Conservation (phyloP, 2,113 vertebrate genomes). For the Choloepus hoffmanni region DNA sequence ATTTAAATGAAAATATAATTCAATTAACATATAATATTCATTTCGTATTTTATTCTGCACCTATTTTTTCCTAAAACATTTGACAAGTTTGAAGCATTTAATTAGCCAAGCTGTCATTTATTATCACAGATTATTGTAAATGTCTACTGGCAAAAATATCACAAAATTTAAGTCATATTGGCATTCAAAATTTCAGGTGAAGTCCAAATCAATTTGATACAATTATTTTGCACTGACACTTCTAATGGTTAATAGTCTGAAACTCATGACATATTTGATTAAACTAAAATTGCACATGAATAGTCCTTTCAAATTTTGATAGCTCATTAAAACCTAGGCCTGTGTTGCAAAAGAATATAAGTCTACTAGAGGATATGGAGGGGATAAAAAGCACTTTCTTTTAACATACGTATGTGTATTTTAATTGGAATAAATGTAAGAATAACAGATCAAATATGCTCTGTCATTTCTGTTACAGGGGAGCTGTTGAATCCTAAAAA, state of each 20-base stretch:
- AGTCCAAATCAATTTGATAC: conserved; percentile 29
- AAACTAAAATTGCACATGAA: conserved; percentile 51
- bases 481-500: conserved; percentile 65
- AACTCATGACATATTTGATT: conserved; percentile 12
- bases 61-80: not conserved
- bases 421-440: conserved; percentile 73
- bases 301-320: conserved; percentile 21
- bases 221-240: not conserved
- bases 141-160: not conserved
- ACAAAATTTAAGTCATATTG: conserved; percentile 2
- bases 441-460: conserved; percentile 73
- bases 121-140: not conserved
- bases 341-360: not conserved
- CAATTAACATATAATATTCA: not conserved
- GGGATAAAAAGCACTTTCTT: conserved; percentile 29
- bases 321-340: conserved; percentile 49
- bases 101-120: not conserved
- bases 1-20: not conserved
- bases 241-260: conserved; percentile 32
- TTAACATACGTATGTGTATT: conserved; percentile 64
- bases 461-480: conserved; percentile 69
- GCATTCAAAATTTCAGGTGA: conserved; percentile 58
- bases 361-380: not conserved
- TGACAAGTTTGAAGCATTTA: not conserved
- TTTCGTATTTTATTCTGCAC: not conserved